Conservation (phyloP, 2,797 vertebrate genomes). For the Takifugu ocellatus region DNA sequence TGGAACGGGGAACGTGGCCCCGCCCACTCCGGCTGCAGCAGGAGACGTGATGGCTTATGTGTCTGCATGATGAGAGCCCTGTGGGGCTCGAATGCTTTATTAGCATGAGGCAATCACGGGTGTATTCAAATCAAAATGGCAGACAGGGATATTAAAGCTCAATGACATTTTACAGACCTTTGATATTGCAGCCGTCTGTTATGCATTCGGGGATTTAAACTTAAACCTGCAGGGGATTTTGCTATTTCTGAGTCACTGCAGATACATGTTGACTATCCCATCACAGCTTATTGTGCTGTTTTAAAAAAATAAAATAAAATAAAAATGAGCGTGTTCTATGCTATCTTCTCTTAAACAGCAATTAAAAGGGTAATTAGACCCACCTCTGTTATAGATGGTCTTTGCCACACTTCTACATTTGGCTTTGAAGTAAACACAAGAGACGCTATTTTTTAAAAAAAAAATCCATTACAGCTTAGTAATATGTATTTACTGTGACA, state of each 20-base stretch:
- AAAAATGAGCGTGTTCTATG: too few species aligned
- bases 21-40: slow-evolving; percentile 29
- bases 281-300: slow-evolving; percentile 9
- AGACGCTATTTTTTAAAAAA: neutral
- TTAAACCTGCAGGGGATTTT: slow-evolving; percentile 44
- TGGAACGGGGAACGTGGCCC: slow-evolving; percentile 16
- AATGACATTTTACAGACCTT: slow-evolving; percentile 73
- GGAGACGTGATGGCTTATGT: slow-evolving; percentile 34
- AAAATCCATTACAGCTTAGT: slow-evolving; percentile 6
- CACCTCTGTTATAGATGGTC: slow-evolving; percentile 5
- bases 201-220: slow-evolving; percentile 57
- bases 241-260: slow-evolving; percentile 37
- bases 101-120: slow-evolving; percentile 55
- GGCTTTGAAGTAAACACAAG: neutral
- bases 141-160: slow-evolving; percentile 69
- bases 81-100: slow-evolving; percentile 53
- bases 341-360: neutral
- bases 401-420: slow-evolving; percentile 1
- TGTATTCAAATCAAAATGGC: slow-evolving; percentile 74
- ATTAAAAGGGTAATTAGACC: slow-evolving; percentile 20
- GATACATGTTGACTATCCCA: slow-evolving; percentile 5
- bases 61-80: slow-evolving; percentile 40
- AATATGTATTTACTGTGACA: slow-evolving; percentile 17
- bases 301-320: too few species aligned
- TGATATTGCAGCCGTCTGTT: slow-evolving; percentile 51